Conservation (phyloP, 2,113 vertebrate species). For the Rhinichthys klamathensis region DNA sequence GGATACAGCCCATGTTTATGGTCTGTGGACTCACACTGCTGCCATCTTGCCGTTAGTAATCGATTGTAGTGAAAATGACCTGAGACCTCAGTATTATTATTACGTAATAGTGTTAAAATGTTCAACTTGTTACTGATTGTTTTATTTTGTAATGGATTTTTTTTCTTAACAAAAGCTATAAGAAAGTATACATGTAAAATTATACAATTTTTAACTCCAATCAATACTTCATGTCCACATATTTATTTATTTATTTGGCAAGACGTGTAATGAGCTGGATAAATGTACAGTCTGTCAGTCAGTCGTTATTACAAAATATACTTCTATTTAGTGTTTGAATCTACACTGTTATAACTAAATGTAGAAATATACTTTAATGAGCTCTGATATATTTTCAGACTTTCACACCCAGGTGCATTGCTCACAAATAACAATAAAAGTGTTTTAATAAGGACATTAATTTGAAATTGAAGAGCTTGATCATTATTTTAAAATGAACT, state of each 20-base stretch:
- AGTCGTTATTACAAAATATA: not conserved
- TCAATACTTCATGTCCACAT: not conserved
- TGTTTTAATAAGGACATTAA: slow-evolving; percentile 7
- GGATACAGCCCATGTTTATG: too few relatives aligned
- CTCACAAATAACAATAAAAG: not conserved
- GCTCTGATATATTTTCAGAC: not conserved
- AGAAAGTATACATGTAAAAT: not conserved
- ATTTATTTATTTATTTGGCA: not conserved
- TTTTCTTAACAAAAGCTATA: not conserved
- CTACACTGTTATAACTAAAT: not conserved
- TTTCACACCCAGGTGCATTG: not conserved
- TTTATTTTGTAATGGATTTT: not conserved
- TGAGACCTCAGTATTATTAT: not conserved
- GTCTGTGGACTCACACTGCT: not conserved
- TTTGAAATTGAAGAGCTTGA: not conserved
- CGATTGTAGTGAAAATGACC: not conserved
- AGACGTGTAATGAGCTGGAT: not conserved
- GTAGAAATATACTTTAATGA: too few relatives aligned
- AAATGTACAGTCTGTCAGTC: not conserved
- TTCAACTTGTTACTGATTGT: not conserved
- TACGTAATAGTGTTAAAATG: not conserved
- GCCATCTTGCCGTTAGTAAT: not conserved
- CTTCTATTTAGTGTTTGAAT: not conserved
- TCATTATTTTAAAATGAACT: not conserved
- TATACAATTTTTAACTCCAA: not conserved